Conservation (phyloP, 2,113 vertebrate species). For the Ploceus nigricollis region DNA sequence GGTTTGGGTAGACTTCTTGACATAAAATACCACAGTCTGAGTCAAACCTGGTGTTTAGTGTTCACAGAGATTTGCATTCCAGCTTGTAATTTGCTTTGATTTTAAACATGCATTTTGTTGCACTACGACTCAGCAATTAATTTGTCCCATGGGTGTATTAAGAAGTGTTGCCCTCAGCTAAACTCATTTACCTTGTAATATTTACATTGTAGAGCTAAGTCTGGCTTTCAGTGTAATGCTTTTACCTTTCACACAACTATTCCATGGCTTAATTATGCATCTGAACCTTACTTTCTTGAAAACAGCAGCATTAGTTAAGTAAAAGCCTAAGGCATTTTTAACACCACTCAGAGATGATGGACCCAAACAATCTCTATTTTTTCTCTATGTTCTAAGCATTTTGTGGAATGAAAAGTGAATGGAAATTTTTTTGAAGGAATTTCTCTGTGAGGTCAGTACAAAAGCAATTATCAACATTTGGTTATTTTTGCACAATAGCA, state of each 20-base stretch:
- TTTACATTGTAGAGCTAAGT: slow-evolving; percentile 14
- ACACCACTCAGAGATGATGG: background rate
- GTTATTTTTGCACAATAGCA: slow-evolving; percentile 48
- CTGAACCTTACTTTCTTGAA: background rate
- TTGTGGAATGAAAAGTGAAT: background rate
- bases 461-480: background rate
- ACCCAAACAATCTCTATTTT: background rate
- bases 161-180: background rate
- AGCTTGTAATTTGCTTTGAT: background rate
- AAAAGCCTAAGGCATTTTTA: background rate
- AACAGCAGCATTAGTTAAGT: background rate
- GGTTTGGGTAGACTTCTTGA: background rate
- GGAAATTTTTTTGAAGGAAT: background rate
- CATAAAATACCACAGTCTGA: background rate
- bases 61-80: background rate
- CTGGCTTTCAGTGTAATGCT: background rate
- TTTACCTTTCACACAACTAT: background rate
- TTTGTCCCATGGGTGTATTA: background rate
- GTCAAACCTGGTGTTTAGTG: background rate
- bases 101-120: background rate
- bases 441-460: background rate
- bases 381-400: background rate
- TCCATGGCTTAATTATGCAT: background rate
- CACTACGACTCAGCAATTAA: background rate
- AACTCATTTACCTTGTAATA: background rate